Percentiles rank a stretch among this genome's conserved stretches.
Evolutionary conservation across 2,797 vertebrate genomes (phyloP).

Genomic region (Cirrhinus molitorella): DNA sequence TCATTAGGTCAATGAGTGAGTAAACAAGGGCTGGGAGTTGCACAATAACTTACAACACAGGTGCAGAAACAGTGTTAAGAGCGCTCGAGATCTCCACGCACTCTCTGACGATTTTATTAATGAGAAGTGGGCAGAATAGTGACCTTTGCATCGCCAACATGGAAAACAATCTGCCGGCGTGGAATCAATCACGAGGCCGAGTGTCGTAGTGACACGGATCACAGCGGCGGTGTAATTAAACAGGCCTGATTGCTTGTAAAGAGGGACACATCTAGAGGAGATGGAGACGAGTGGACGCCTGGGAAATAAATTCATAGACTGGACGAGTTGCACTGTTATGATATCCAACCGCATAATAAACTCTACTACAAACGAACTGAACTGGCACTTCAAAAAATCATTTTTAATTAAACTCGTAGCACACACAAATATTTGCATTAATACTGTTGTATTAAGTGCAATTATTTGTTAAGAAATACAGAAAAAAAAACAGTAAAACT

Average conservation of each 20-base stretch:
- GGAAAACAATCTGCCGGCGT: conserved; percentile 71
- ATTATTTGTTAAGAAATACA: no score
- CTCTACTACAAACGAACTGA: not conserved
- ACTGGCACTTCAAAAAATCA: not conserved
- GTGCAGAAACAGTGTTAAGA: conserved; percentile 16
- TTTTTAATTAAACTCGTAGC: not conserved
- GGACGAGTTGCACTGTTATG: not conserved
- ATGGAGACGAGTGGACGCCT: not conserved
- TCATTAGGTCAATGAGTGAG: conserved; percentile 25
- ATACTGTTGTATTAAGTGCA: no score
- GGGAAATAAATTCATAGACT: conserved; percentile 25
- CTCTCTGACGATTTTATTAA: conserved; percentile 67
- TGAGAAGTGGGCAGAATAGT: conserved; percentile 63
- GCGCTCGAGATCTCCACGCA: not conserved
- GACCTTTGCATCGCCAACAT: conserved; percentile 72
- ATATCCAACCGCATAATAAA: not conserved
- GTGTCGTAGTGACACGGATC: conserved; percentile 55
- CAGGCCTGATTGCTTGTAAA: conserved; percentile 52
- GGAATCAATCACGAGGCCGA: conserved; percentile 62
- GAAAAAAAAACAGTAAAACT: no score
- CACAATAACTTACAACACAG: not conserved
- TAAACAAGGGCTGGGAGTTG: conserved; percentile 12
- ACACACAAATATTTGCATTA: not conserved
- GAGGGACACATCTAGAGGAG: conserved; percentile 15
- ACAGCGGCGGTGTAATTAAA: conserved; percentile 50